Conservation (phyloP, 1,140 invertebrate genomes). For the Drosophila kohkoa region DNA sequence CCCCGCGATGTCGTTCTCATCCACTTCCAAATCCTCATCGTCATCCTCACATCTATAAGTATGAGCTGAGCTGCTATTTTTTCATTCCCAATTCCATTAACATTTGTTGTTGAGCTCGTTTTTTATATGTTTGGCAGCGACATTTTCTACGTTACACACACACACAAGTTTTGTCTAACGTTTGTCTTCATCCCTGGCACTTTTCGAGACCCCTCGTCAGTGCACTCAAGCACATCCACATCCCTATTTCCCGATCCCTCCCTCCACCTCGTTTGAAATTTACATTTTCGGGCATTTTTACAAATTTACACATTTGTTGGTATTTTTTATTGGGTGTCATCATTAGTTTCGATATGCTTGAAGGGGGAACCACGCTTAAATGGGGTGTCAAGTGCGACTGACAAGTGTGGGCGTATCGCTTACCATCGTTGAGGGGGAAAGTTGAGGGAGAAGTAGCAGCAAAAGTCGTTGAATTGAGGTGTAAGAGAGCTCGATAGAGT, state of each 20-base stretch:
- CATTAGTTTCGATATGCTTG: slow-evolving; percentile 71
- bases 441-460: not conserved
- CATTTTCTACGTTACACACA: slow-evolving; percentile 71
- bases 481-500: not conserved
- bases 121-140: slow-evolving; percentile 60
- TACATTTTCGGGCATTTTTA: slow-evolving; percentile 65
- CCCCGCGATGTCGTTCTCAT: slow-evolving; percentile 43
- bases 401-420: slow-evolving; percentile 70
- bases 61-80: slow-evolving; percentile 4
- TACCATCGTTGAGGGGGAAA: slow-evolving; percentile 38
- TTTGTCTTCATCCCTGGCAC: slow-evolving; percentile 49
- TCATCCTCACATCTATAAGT: not conserved
- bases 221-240: slow-evolving; percentile 48
- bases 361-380: not conserved
- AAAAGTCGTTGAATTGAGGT: not conserved
- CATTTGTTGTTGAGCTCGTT: slow-evolving; percentile 31
- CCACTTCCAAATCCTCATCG: slow-evolving; percentile 13
- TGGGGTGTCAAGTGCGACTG: slow-evolving; percentile 43
- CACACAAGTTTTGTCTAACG: slow-evolving; percentile 51
- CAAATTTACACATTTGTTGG: slow-evolving; percentile 80
- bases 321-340: slow-evolving; percentile 80
- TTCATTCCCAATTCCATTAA: slow-evolving; percentile 50
- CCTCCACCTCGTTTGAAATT: slow-evolving; percentile 41
- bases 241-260: slow-evolving; percentile 22
- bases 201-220: slow-evolving; percentile 23